Percentiles rank a stretch among this genome's conserved stretches.
Evolutionary conservation across 2,113 vertebrate species (phyloP).

Genomic region (Scolopax mira): DNA sequence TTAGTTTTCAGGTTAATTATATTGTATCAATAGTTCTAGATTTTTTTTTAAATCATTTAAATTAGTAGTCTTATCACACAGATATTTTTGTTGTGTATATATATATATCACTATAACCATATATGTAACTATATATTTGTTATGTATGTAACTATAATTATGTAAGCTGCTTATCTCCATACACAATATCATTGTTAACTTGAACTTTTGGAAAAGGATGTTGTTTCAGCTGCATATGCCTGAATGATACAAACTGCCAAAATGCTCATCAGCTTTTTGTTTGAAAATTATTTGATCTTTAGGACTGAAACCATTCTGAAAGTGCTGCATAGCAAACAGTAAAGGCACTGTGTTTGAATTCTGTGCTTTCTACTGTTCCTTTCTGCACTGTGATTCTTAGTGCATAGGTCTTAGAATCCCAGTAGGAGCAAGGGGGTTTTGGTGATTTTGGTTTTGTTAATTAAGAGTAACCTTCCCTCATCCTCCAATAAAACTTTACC

Average conservation of each 20-base stretch:
- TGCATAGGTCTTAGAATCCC: neutral
- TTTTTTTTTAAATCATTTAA: neutral
- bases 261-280: neutral
- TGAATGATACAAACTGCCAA: neutral
- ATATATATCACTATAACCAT: neutral
- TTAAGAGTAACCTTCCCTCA: neutral
- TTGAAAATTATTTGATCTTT: neutral
- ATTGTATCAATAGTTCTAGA: neutral
- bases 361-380: neutral
- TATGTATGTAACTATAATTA: neutral
- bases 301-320: neutral
- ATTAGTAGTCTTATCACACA: neutral
- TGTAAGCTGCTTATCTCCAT: neutral
- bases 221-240: neutral
- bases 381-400: neutral
- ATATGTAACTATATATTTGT: neutral
- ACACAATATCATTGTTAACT: neutral
- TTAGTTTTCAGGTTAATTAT: neutral
- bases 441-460: neutral
- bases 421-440: neutral
- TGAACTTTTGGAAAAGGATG: neutral
- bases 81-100: neutral
- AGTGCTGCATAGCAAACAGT: neutral
- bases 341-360: neutral
- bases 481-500: neutral